Base-by-base conservation (phyloP, 2,797 vertebrate species). In the Geotrypetes seraphini region DNA sequence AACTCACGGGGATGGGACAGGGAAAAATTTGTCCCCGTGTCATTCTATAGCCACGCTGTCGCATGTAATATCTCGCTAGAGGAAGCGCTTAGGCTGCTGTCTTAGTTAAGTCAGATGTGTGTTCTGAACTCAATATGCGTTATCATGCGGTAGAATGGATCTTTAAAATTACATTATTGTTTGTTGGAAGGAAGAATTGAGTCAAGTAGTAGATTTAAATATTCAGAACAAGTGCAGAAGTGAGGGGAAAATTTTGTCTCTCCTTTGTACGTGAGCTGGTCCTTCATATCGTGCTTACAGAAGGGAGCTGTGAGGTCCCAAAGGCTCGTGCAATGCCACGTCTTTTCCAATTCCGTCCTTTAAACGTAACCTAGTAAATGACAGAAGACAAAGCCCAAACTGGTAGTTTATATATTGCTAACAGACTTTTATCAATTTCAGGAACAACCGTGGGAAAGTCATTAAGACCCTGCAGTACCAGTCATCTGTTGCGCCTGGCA, bases 391-490 rank as follows among this genome's bases (percentile, higher is more conserved):
- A n/a, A n/a, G n/a, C n/a, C n/a, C n/a, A n/a, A n/a, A n/a, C n/a
- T n/a, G n/a, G n/a, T n/a, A n/a, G n/a, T n/a, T n/a, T n/a, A 4
- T 29, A 21, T 43, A 20, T 57, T n/a, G 1, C 47, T 42, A 61
- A 29, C 31, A 49, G n/a, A n/a, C n/a, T n/a, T n/a, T n/a, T n/a
- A n/a, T n/a, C n/a, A n/a, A n/a, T 5, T 50, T 18, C 19, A 98
- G 96, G 54, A 90, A 97, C 60, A 83, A 47, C 23, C 71, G 57
- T 28, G 96, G 93, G 8, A 87, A 99, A 65, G 81, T 99, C 32
- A 78, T 99, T 46, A 92, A 69, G 49, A 87, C 89, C 8, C 68
- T 99, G 11, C 88, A 91, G 53, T 94, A 53, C 49, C 96, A 99
- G 50, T 98, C 86, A 12, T 90, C 88, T 0, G 89, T 98, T 42